Conservation (phyloP, 2,888 invertebrate genomes). For the Synergus umbraculus region DNA sequence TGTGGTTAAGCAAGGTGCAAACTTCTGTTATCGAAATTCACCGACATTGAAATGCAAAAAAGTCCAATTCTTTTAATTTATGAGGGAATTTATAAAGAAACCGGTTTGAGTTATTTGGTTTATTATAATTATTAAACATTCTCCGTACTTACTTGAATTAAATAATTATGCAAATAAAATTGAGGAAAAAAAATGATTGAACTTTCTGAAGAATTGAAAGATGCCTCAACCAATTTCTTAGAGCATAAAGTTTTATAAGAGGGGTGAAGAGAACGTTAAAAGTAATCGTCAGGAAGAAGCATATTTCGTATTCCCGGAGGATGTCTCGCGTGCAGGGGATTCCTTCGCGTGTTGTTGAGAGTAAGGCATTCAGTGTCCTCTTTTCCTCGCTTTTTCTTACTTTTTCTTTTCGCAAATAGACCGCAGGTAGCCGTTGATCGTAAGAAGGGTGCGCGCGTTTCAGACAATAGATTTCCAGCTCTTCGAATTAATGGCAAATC, state of each 20-base stretch:
- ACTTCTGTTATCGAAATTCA: neutral
- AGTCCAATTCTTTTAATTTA: neutral
- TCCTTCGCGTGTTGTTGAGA: conserved; percentile 46
- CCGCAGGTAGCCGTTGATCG: conserved; percentile 62
- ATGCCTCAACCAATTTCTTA: neutral
- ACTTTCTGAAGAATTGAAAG: neutral
- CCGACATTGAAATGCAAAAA: neutral
- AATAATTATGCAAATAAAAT: too few relatives aligned
- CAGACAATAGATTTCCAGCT: conserved; percentile 68
- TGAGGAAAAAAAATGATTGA: neutral
- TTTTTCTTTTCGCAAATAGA: conserved; percentile 42
- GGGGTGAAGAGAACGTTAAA: conserved; percentile 16
- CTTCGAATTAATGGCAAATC: conserved; percentile 74
- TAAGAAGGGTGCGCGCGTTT: conserved; percentile 58
- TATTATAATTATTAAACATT: too few relatives aligned
- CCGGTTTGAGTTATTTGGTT: too few relatives aligned
- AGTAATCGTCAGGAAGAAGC: conserved; percentile 19
- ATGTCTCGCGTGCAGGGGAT: conserved; percentile 50
- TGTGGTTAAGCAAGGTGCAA: neutral
- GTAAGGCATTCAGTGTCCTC: neutral
- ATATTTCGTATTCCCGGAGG: conserved; percentile 46
- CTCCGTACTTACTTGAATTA: too few relatives aligned
- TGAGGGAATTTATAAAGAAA: too few relatives aligned
- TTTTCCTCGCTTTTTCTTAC: conserved; percentile 44
- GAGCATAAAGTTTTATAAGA: conserved; percentile 12